phyloP scores from a whole-genome alignment of 2,888 invertebrate species.

The Cryptus armator region DNA sequence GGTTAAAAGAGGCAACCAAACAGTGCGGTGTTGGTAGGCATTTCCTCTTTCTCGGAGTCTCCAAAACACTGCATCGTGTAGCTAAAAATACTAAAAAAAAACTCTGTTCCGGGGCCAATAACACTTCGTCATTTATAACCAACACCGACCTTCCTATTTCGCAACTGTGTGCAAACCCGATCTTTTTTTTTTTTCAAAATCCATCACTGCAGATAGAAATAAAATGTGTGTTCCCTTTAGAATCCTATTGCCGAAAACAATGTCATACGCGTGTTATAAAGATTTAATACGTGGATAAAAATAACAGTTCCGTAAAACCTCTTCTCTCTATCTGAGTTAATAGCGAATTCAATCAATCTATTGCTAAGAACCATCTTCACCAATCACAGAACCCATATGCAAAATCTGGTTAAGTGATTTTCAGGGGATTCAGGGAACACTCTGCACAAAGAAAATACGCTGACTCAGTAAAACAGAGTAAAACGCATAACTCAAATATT shows the following conservation, averaged over 20 bases:
- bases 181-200: constrained; percentile 7
- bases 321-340: too few relatives aligned
- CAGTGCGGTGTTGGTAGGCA: constrained; percentile 20
- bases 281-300: too few relatives aligned
- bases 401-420: too few relatives aligned
- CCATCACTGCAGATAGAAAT: neutral
- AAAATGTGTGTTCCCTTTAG: neutral
- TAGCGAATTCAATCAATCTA: too few relatives aligned
- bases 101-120: neutral
- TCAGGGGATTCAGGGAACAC: too few relatives aligned
- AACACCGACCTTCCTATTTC: constrained; percentile 35
- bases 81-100: constrained; percentile 10
- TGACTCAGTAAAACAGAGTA: too few relatives aligned
- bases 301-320: too few relatives aligned
- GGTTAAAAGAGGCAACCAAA: constrained; percentile 34
- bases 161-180: constrained; percentile 34
- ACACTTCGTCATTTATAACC: constrained; percentile 38
- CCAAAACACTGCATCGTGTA: neutral
- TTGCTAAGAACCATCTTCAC: too few relatives aligned
- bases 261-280: too few relatives aligned
- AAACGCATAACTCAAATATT: too few relatives aligned
- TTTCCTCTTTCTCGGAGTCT: neutral
- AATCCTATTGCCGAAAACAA: neutral
- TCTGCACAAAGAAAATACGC: too few relatives aligned
- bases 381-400: too few relatives aligned